Conservation (phyloP, 2,888 invertebrate species). For the Frankliniella fusca region DNA sequence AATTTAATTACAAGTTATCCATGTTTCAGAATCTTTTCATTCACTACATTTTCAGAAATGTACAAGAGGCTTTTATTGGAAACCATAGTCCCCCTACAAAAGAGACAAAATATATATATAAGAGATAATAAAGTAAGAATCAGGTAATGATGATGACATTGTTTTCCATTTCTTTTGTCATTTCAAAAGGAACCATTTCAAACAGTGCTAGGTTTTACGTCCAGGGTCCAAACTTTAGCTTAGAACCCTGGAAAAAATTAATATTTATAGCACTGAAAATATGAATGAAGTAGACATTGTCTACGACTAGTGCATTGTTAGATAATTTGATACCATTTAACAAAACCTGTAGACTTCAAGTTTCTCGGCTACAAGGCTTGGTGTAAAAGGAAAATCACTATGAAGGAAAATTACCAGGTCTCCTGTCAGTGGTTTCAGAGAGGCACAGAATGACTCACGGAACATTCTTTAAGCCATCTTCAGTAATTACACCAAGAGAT, state of each 20-base stretch:
- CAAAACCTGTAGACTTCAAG: neutral
- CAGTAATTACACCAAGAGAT: conserved; percentile 31
- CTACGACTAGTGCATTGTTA: neutral
- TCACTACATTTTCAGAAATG: neutral
- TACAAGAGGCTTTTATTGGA: neutral
- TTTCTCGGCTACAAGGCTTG: no score
- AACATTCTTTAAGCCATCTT: conserved; percentile 30
- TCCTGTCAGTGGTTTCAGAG: neutral
- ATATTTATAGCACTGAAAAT: neutral
- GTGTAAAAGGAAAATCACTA: neutral
- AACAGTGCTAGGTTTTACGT: no score
- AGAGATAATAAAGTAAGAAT: no score
- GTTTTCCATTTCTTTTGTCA: no score
- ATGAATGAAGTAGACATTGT: neutral
- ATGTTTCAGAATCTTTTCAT: neutral
- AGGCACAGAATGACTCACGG: conserved; percentile 30
- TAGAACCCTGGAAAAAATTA: no score
- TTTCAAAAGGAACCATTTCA: no score
- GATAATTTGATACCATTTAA: neutral
- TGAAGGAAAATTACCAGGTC: neutral
- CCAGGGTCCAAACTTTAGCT: no score
- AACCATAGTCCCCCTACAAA: neutral
- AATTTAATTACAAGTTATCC: neutral
- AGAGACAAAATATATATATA: no score
- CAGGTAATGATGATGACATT: no score